Evolutionary conservation across 2,888 invertebrate genomes (phyloP), one percentile per base, ranked within the genome.

Genomic region (Disparrhopalites patrizii): DNA sequence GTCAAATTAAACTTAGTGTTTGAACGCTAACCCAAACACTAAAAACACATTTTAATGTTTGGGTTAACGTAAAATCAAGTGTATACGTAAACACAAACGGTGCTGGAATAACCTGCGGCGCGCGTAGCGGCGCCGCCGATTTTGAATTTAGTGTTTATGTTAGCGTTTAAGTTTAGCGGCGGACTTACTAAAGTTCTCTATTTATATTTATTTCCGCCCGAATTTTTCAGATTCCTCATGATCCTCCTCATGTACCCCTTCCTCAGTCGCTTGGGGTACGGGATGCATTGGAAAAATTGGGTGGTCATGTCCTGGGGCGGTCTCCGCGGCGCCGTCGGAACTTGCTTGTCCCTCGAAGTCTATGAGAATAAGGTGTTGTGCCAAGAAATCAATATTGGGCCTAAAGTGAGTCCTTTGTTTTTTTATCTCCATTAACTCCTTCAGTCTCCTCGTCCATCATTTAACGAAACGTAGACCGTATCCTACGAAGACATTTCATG

Each of bases 251-350:
- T 85, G 77, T 82, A 81, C 55, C 85, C 85, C 0, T 56, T 85
- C 0, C 77, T 85, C 28, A 79, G 78, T 18, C 80, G 79, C 20
- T 78, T 83, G 1, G 85, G 85, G 0, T 85, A 85, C 73, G 85
- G 85, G 0, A 79, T 85, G 77, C 79, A 82, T 0, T 85, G 85
- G 84, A 81, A 82, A 70, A 82, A 83, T 65, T 81, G 81, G 68
- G 77, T 83, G 71, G 83, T 86, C 2, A 82, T 85, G 74, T 83
- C 83, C 3, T 86, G 86, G 85, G 84, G 85, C 5, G 86, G 68
- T 20, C 54, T 69, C 2, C 47, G 74, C 25, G 86, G 86, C 0
- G 84, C 85, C 0, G 79, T 86, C 8, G 83, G 84, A 0, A 77
- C 85, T 20, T 83, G 84, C 55, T 77, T 86, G 50, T 83, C 85